These are phyloP conservation scores for Sepioteuthis lessoniana DNA, from an alignment of 2,888 invertebrate species.

Conservation along the genomic window DNA sequence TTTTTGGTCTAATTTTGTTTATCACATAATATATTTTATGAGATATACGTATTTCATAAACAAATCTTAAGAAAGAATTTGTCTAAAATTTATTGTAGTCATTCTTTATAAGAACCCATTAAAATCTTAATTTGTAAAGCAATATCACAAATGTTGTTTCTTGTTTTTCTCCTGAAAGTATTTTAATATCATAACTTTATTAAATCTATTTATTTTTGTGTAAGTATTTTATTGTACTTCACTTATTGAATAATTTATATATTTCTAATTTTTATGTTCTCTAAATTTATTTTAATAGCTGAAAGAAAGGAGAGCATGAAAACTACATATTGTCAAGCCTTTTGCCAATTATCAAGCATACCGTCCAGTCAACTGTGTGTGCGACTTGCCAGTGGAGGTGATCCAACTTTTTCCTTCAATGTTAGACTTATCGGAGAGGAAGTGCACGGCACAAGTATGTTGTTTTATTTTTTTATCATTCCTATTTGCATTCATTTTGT, in stretches of 20 bases:
- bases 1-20: no score
- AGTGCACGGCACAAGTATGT: conserved; percentile 75
- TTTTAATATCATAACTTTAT: not conserved
- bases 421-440: conserved; percentile 75
- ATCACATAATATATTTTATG: no score
- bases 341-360: conserved; percentile 69
- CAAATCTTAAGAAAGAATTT: not conserved
- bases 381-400: conserved; percentile 73
- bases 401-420: conserved; percentile 75
- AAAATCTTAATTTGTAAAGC: no score
- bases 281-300: conserved; percentile 50
- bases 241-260: not conserved
- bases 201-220: not conserved
- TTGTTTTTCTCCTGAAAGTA: not conserved
- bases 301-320: conserved; percentile 54
- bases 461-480: not conserved
- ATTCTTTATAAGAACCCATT: not conserved
- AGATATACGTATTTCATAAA: not conserved
- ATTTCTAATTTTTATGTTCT: not conserved
- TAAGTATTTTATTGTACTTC: no score
- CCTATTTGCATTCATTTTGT: not conserved
- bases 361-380: conserved; percentile 74
- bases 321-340: conserved; percentile 72
- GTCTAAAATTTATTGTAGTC: not conserved
- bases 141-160: not conserved